Evolutionary conservation across 2,113 vertebrate genomes (phyloP), one percentile per base, ranked within the genome.

Genomic region (Syrmaticus mikado): DNA sequence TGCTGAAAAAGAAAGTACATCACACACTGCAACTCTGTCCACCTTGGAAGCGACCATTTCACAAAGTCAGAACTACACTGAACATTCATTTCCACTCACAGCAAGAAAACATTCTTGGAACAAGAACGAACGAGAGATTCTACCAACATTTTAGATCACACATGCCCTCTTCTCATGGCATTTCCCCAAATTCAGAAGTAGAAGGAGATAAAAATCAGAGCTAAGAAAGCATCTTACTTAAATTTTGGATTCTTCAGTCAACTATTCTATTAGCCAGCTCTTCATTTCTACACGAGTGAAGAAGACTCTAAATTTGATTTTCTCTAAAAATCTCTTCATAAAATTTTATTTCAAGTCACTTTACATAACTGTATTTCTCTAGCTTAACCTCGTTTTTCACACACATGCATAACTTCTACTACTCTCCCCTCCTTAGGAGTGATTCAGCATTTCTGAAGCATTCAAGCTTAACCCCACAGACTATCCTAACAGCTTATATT

Each of bases 391-490:
- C 38, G 41, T 62, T 65, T 71, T 50, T 80, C 43, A 85, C 21
- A 1, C 22, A n/a, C 27, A 82, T 8, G 27, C 9, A 38, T 15
- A 22, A 32, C 58, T 70, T 88, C 34, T 83, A 2, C 28, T 81
- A 43, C 83, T 50, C n/a, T 27, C 17, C 36, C 79, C 21, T 85
- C 36, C 76, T 81, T 52, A 68, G 16, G 0, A 80, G 80, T 96
- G 96, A 96, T 86, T 96, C 95, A 96, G 93, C 95, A 96, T 57
- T 92, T 94, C 57, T 55, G 61, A 81, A 46, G 20, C 57, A 72
- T 65, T 77, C 79, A 74, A 61, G 67, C 50, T 67, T 62, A 83
- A 82, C 61, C 18, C 62, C 60, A 92, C 25, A 60, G 73, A 71
- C 41, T 72, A 57, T 20, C 52, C 27, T 67, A 16, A 46, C 13